Percentiles rank a stretch among this genome's conserved stretches.
These are phyloP conservation scores for Bufo gargarizans DNA, from an alignment of 2,113 vertebrate species.

Conservation along the genomic window DNA sequence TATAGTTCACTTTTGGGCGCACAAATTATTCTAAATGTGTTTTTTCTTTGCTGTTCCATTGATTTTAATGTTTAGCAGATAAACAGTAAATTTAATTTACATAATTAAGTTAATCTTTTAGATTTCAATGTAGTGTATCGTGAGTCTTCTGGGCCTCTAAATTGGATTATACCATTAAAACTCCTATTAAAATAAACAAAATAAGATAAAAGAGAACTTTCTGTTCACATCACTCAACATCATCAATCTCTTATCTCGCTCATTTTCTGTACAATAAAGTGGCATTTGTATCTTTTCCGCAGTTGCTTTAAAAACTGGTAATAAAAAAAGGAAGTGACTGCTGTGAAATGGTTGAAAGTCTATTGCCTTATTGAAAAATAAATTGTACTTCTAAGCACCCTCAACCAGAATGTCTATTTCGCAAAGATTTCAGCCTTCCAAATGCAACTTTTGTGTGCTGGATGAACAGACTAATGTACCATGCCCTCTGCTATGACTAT, in stretches of 20 bases:
- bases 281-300: constrained; percentile 63
- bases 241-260: constrained; percentile 55
- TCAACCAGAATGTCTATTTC: constrained; percentile 81
- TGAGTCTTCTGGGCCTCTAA: constrained; percentile 62
- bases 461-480: constrained; percentile 99
- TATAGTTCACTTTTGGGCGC: constrained; percentile 53
- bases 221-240: constrained; percentile 56
- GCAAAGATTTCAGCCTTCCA: constrained; percentile 83
- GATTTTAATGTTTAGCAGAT: constrained; percentile 66
- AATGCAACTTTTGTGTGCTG: constrained; percentile 87
- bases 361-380: constrained; percentile 78
- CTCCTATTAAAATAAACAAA: constrained; percentile 62
- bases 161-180: constrained; percentile 68
- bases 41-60: constrained; percentile 61
- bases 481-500: constrained; percentile 94
- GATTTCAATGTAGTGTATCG: constrained; percentile 67
- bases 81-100: constrained; percentile 67
- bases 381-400: constrained; percentile 79
- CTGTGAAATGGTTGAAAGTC: constrained; percentile 71
- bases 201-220: constrained; percentile 62
- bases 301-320: constrained; percentile 69
- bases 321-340: constrained; percentile 70
- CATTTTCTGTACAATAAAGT: constrained; percentile 62
- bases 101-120: constrained; percentile 69
- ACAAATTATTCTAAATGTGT: constrained; percentile 56